These are phyloP conservation scores for Desmodus rotundus DNA, from an alignment of 2,113 vertebrate species.

Conservation along the genomic window DNA sequence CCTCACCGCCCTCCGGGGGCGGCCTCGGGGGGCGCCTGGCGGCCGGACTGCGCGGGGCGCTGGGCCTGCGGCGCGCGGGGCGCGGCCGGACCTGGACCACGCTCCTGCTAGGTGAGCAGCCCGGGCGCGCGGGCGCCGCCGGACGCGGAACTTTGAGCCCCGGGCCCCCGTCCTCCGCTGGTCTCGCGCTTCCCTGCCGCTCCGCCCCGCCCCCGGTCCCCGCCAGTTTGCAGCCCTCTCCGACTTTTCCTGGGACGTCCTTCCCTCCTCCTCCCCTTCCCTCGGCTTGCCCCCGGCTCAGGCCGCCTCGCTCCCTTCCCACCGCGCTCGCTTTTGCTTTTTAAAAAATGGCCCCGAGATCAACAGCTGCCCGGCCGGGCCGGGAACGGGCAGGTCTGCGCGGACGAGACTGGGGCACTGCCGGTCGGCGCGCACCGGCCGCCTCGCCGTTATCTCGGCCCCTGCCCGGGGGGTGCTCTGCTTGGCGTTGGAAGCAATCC, in stretches of 20 bases:
- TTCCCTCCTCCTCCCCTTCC: not conserved
- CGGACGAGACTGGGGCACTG: not conserved
- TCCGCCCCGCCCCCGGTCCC: not conserved
- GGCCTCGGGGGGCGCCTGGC: conserved; percentile 49
- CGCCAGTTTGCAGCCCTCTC: conserved; percentile 30
- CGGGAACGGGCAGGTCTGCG: not conserved
- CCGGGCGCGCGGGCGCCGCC: not conserved
- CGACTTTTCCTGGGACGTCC: conserved; percentile 58
- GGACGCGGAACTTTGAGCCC: conserved; percentile 32
- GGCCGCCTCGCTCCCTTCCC: not conserved
- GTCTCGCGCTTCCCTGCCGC: not conserved
- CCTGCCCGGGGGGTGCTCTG: not conserved
- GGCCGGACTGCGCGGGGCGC: conserved; percentile 54
- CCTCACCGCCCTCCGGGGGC: not conserved
- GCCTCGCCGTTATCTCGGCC: not conserved
- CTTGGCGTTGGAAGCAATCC: not conserved
- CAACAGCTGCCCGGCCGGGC: conserved; percentile 51
- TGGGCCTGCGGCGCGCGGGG: conserved; percentile 69
- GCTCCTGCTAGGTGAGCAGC: conserved; percentile 70
- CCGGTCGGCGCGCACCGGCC: not conserved
- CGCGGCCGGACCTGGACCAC: conserved; percentile 71
- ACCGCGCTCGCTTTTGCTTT: not conserved
- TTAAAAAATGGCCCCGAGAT: conserved; percentile 6
- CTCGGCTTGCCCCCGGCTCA: not conserved
- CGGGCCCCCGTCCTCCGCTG: not conserved